Evolutionary conservation across 1,140 invertebrate genomes (phyloP).

Genomic region (Steinernema feltiae): DNA sequence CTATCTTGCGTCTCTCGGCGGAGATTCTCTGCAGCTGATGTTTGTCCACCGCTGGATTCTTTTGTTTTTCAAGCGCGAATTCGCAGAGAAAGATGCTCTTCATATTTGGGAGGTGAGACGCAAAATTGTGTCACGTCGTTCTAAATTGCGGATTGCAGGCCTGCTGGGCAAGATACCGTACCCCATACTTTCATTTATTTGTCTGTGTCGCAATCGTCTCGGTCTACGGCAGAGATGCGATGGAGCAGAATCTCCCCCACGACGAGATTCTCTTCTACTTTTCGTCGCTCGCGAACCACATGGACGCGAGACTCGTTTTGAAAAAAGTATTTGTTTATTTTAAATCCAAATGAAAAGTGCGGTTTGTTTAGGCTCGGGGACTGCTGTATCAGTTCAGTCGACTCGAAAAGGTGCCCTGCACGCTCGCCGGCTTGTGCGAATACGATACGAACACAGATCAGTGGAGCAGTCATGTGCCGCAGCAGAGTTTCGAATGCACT

Average conservation of each 20-base stretch:
- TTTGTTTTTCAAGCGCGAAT: slow-evolving; percentile 79
- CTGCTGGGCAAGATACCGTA: slow-evolving; percentile 86
- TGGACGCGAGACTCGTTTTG: slow-evolving; percentile 82
- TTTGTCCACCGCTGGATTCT: slow-evolving; percentile 90
- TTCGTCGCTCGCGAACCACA: slow-evolving; percentile 87
- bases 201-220: slow-evolving; percentile 80
- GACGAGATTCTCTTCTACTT: slow-evolving; percentile 90
- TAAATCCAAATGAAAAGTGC: neutral
- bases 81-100: slow-evolving; percentile 75
- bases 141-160: slow-evolving; percentile 59
- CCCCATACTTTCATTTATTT: slow-evolving; percentile 85
- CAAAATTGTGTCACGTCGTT: neutral
- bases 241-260: slow-evolving; percentile 76
- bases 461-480: slow-evolving; percentile 45
- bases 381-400: slow-evolving; percentile 80
- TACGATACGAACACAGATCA: slow-evolving; percentile 42
- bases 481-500: slow-evolving; percentile 44
- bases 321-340: slow-evolving; percentile 65
- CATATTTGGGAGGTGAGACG: slow-evolving; percentile 72
- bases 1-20: slow-evolving; percentile 65
- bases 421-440: slow-evolving; percentile 75
- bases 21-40: slow-evolving; percentile 76
- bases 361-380: slow-evolving; percentile 69
- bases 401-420: slow-evolving; percentile 76
- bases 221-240: slow-evolving; percentile 79